Evolutionary conservation across 2,888 invertebrate genomes (phyloP).

Genomic region (Drosophila cracens): DNA sequence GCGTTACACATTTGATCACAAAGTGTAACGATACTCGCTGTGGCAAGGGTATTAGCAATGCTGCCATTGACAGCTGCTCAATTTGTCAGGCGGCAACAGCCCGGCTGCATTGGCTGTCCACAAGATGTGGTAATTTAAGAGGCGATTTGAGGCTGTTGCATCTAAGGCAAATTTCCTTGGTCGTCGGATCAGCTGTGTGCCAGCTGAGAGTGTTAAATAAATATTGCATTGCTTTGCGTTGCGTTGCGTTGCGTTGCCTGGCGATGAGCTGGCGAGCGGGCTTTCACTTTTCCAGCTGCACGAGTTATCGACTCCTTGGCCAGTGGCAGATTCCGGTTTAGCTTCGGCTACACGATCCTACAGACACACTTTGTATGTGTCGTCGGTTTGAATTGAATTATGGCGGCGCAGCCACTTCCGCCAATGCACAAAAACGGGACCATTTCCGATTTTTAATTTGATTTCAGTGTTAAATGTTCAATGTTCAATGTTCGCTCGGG

Average conservation of each 20-base stretch:
- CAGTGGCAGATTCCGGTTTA: constrained; percentile 2
- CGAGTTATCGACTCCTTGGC: constrained; percentile 41
- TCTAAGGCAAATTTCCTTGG: constrained; percentile 28
- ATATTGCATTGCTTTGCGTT: constrained; percentile 17
- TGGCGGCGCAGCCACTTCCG: constrained; percentile 54
- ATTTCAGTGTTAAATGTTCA: constrained; percentile 26
- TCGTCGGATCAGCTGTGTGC: constrained; percentile 25
- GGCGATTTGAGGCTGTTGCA: constrained; percentile 12
- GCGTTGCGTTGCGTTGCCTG: background rate
- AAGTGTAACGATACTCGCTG: background rate
- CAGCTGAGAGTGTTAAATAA: constrained; percentile 29
- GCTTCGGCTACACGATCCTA: constrained; percentile 44
- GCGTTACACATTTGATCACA: background rate
- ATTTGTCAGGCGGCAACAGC: constrained; percentile 59
- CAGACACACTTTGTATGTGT: constrained; percentile 41
- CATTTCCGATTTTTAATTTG: constrained; percentile 61
- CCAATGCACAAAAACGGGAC: constrained; percentile 58
- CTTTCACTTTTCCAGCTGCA: constrained; percentile 64
- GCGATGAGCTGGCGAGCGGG: constrained; percentile 7
- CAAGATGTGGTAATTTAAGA: constrained; percentile 19
- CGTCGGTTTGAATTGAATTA: constrained; percentile 43
- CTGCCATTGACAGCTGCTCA: constrained; percentile 32
- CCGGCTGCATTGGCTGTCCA: constrained; percentile 27
- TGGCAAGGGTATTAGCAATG: background rate
- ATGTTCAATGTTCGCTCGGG: constrained; percentile 13